Percentiles rank a stretch among this genome's conserved stretches.
Evolutionary conservation across 2,888 invertebrate genomes (phyloP).

Genomic region (Cephus sareptanus): DNA sequence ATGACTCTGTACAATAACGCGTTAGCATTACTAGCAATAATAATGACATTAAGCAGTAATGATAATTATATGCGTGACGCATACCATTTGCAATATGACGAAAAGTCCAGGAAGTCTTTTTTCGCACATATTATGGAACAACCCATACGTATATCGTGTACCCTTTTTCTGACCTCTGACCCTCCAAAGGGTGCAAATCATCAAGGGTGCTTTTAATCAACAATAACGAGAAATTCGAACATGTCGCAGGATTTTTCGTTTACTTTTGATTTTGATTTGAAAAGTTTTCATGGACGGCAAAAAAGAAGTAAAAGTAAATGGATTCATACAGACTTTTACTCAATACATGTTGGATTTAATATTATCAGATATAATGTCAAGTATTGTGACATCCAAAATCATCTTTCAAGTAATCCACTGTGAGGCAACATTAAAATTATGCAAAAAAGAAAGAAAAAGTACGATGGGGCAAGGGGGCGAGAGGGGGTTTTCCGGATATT

Average conservation of each 20-base stretch:
- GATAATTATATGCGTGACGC: neutral
- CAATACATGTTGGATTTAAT: neutral
- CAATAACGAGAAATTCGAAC: neutral
- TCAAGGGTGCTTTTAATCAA: neutral
- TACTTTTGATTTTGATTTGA: neutral
- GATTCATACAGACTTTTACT: neutral
- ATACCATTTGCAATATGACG: neutral
- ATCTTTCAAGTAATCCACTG: neutral
- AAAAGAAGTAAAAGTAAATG: neutral
- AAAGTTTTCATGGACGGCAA: neutral
- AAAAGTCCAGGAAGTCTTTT: neutral
- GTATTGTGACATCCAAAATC: neutral
- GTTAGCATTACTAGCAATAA: slow-evolving; percentile 48
- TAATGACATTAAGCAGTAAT: slow-evolving; percentile 9
- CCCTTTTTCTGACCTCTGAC: neutral
- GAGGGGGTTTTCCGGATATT: neutral
- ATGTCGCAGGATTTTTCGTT: neutral
- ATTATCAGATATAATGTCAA: neutral
- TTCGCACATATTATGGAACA: neutral
- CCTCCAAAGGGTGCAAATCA: neutral
- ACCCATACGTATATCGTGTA: neutral
- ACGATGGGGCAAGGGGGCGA: neutral
- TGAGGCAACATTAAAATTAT: neutral
- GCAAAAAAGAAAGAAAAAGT: neutral
- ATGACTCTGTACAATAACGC: neutral